Percentiles rank a stretch among this genome's conserved stretches.
phyloP scores from a whole-genome alignment of 2,113 vertebrate genomes.

The Salvelinus namaycush region DNA sequence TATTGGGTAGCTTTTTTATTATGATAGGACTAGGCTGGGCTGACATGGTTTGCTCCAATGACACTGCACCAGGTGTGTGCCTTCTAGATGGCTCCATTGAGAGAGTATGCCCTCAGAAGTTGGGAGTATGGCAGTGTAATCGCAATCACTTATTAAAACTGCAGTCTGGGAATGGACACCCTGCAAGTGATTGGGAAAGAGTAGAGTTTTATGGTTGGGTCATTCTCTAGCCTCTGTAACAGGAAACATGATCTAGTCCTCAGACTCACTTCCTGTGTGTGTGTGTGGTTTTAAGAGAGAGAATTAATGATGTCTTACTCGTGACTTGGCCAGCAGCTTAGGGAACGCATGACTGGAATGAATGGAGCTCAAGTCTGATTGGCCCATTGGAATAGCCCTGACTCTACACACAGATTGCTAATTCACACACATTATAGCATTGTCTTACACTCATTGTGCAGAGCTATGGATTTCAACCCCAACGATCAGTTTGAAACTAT shows the following conservation, averaged over 20 bases:
- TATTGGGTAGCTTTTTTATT: neutral
- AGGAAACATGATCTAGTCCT: neutral
- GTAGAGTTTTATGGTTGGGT: neutral
- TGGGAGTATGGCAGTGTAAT: neutral
- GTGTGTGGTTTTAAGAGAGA: conserved; percentile 1
- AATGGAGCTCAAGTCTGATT: conserved; percentile 45
- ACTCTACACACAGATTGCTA: conserved; percentile 13
- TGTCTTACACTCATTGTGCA: conserved; percentile 1
- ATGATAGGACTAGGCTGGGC: neutral
- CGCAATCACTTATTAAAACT: neutral
- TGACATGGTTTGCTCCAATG: neutral
- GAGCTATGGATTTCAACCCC: conserved; percentile 4
- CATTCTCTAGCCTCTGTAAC: neutral
- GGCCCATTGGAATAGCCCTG: conserved; percentile 4
- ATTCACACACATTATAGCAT: neutral
- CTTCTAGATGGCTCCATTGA: too few relatives aligned
- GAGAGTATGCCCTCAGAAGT: neutral
- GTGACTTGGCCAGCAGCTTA: conserved; percentile 68
- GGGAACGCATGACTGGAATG: conserved; percentile 65
- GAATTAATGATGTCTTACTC: conserved; percentile 60
- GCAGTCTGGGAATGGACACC: neutral
- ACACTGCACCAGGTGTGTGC: neutral
- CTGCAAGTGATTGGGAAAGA: conserved; percentile 10
- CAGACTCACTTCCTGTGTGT: conserved; percentile 18
- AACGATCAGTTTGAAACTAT: neutral